Evolutionary conservation across 1,140 invertebrate genomes (phyloP), one percentile per base, ranked within the genome.

Genomic region (Aphaenogaster ashmeadi): DNA sequence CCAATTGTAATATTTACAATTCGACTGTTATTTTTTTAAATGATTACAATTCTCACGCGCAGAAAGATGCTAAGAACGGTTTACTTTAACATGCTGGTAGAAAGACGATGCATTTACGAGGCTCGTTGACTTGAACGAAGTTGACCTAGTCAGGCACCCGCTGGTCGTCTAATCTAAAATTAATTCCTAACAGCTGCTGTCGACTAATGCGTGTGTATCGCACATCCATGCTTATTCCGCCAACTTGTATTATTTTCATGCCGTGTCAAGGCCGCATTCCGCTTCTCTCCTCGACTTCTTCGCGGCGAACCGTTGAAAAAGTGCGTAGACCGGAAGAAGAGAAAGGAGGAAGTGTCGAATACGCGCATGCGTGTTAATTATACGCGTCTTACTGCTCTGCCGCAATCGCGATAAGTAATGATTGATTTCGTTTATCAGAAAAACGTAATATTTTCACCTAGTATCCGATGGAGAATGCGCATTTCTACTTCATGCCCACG

Each of bases 111-210:
- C 80, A 74, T 84, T 74, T 84, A 74, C 88, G 87, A 87, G 86
- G 80, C 87, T 91, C 87, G 89, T 91, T 87, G 87, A 89, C 83
- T 87, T 89, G 90, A 92, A 88, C 79, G 81, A 89, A 93, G 93
- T 94, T 92, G 92, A 92, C 93, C 92, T 93, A 94, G 92, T 93
- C 92, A 92, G 87, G 92, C 91, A 92, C 91, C 88, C 91, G 92
- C 89, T 87, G 93, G 92, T 92, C 92, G 91, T 92, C 92, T 94
- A 94, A 95, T 95, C 95, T 95, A 95, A 95, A 95, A 95, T 95
- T 95, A 94, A 95, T 95, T 94, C 93, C 91, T 78, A 93, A 94
- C 94, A 94, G 94, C 93, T 94, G 94, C 93, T 90, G 86, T 69
- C 92, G 88, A 87, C 83, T 85, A 67, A 90, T 90, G 87, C 89